phyloP scores from a whole-genome alignment of 2,888 invertebrate species.

The Bursaphelenchus okinawaensis region DNA sequence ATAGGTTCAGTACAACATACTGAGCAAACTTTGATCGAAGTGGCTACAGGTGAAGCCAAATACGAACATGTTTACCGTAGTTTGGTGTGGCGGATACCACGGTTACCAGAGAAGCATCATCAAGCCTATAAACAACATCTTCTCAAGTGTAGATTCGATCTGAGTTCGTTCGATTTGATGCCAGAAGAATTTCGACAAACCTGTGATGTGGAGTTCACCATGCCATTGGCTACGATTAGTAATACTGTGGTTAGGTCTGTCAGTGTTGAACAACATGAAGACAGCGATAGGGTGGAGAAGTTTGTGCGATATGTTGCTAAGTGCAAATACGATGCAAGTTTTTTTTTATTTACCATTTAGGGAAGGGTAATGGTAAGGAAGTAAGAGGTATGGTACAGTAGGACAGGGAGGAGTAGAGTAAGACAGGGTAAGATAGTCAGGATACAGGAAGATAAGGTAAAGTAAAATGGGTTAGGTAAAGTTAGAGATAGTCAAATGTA shows the following conservation, averaged over 20 bases:
- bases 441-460: neutral
- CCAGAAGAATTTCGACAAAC: slow-evolving; percentile 83
- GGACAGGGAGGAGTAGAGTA: neutral
- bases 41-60: slow-evolving; percentile 88
- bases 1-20: slow-evolving; percentile 79
- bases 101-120: slow-evolving; percentile 96
- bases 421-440: neutral
- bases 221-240: slow-evolving; percentile 89
- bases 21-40: slow-evolving; percentile 86
- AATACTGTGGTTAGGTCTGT: slow-evolving; percentile 91
- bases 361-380: neutral
- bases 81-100: slow-evolving; percentile 94
- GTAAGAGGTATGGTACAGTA: too few species aligned
- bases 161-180: slow-evolving; percentile 93
- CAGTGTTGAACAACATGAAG: slow-evolving; percentile 59
- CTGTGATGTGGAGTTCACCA: slow-evolving; percentile 88
- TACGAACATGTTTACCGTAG: slow-evolving; percentile 92
- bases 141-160: slow-evolving; percentile 74
- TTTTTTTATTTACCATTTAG: slow-evolving; percentile 1
- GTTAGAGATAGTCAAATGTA: neutral
- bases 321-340: slow-evolving; percentile 71
- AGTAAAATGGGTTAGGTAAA: too few species aligned
- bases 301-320: slow-evolving; percentile 91
- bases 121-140: slow-evolving; percentile 97
- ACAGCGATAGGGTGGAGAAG: slow-evolving; percentile 87